Percentiles rank a stretch among this genome's conserved stretches.
Evolutionary conservation across 2,888 invertebrate genomes (phyloP).

Genomic region (Agrotis ipsilon): DNA sequence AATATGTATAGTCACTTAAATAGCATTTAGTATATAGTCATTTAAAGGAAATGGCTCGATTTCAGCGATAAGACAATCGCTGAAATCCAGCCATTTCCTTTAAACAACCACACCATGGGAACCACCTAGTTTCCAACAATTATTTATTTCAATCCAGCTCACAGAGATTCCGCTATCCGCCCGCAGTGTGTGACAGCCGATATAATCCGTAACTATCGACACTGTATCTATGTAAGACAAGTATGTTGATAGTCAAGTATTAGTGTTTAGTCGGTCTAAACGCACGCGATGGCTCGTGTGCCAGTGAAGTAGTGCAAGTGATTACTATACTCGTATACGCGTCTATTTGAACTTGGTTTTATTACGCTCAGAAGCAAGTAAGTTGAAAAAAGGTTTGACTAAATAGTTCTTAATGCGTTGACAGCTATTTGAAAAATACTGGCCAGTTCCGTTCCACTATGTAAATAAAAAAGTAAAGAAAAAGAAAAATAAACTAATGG

Average conservation of each 20-base stretch:
- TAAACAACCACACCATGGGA: neutral
- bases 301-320: constrained; percentile 44
- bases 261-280: constrained; percentile 59
- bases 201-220: constrained; percentile 44
- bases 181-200: constrained; percentile 33
- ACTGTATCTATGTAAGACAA: constrained; percentile 60
- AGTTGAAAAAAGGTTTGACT: constrained; percentile 10
- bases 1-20: no score
- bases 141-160: constrained; percentile 10
- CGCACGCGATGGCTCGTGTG: constrained; percentile 59
- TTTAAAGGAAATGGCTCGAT: no score
- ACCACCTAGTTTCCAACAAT: constrained; percentile 8
- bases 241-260: constrained; percentile 51
- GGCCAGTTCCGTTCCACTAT: neutral
- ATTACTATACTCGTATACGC: constrained; percentile 28
- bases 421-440: neutral
- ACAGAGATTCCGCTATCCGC: constrained; percentile 46
- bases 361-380: constrained; percentile 14
- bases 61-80: no score
- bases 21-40: no score
- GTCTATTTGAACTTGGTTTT: constrained; percentile 22
- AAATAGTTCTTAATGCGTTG: neutral
- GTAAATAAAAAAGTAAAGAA: neutral
- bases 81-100: constrained; percentile 7
- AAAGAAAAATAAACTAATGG: neutral